Conservation (phyloP, 2,888 invertebrate genomes). For the Volucella zonaria region DNA sequence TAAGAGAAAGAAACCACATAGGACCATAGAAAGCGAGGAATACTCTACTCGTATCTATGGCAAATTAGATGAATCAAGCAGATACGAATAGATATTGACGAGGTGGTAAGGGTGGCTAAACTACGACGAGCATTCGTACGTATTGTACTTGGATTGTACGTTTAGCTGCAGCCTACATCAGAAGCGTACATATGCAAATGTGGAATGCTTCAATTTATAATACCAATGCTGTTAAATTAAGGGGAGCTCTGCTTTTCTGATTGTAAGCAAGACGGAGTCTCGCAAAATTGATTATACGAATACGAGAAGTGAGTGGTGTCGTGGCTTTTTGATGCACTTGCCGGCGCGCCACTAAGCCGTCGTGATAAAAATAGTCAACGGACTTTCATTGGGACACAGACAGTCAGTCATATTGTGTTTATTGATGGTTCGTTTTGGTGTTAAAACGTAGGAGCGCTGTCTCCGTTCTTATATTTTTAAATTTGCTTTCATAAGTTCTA, state of each 20-base stretch:
- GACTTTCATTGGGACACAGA: conserved; percentile 48
- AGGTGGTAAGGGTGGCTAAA: conserved; percentile 54
- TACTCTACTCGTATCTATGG: conserved; percentile 56
- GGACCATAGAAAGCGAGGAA: neutral
- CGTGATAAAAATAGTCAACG: conserved; percentile 48
- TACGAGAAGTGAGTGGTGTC: neutral
- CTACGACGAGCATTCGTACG: too few relatives aligned
- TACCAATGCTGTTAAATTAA: conserved; percentile 46
- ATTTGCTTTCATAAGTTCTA: neutral
- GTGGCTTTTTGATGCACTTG: conserved; percentile 54
- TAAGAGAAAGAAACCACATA: conserved; percentile 40
- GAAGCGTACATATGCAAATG: conserved; percentile 43
- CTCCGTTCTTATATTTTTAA: neutral
- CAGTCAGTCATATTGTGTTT: conserved; percentile 58
- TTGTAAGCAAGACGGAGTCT: conserved; percentile 42
- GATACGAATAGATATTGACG: conserved; percentile 49
- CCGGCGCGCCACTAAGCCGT: conserved; percentile 67
- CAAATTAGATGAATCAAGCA: conserved; percentile 66
- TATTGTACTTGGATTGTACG: too few relatives aligned
- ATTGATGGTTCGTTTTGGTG: conserved; percentile 57
- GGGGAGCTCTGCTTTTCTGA: conserved; percentile 45
- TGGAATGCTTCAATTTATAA: conserved; percentile 54
- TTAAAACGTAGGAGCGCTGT: conserved; percentile 16
- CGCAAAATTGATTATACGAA: conserved; percentile 53
- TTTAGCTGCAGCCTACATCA: conserved; percentile 1